These are phyloP conservation scores for Pantala flavescens DNA, from an alignment of 1,140 invertebrate species.

Conservation along the genomic window DNA sequence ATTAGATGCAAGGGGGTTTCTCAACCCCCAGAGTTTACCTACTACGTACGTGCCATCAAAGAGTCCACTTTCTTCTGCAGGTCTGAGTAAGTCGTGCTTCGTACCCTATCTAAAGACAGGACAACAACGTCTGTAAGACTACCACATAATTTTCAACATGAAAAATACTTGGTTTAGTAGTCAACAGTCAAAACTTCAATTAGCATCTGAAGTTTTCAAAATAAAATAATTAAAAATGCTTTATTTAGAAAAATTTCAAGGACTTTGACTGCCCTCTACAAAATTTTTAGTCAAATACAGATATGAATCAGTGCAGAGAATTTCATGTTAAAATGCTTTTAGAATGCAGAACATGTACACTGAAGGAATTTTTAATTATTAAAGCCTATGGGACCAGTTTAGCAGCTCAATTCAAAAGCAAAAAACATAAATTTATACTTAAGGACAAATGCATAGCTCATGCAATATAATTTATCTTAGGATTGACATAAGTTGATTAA, in stretches of 20 bases:
- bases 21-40: background rate
- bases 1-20: background rate
- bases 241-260: background rate
- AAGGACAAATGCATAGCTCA: background rate
- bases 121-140: conserved; percentile 5
- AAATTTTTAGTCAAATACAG: background rate
- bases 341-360: background rate
- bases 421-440: background rate
- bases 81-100: conserved; percentile 41
- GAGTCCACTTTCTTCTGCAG: conserved; percentile 41
- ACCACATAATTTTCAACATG: background rate
- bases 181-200: background rate
- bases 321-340: background rate
- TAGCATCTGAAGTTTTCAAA: background rate
- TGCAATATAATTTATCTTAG: background rate
- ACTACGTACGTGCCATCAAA: conserved; percentile 42
- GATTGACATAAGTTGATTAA: background rate
- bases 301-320: background rate
- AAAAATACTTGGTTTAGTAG: background rate
- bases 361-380: background rate
- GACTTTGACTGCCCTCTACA: background rate
- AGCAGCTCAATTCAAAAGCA: background rate
- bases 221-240: background rate
- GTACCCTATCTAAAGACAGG: conserved; percentile 33
- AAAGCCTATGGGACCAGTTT: background rate